Evolutionary conservation across 1,140 invertebrate genomes (phyloP).

Genomic region (Nebria ingens): DNA sequence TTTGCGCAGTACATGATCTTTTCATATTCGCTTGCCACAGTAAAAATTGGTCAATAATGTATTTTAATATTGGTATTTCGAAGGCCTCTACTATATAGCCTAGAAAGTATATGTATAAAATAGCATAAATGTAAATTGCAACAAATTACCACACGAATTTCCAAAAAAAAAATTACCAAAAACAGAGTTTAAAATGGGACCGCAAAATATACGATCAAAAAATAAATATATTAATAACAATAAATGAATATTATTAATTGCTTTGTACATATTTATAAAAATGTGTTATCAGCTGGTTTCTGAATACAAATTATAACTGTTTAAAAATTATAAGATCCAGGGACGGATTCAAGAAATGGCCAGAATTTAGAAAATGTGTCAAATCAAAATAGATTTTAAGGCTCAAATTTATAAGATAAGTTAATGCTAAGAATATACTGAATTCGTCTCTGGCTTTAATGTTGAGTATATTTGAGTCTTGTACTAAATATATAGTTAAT

Average conservation of each 20-base stretch:
- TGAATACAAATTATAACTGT: conserved; percentile 5
- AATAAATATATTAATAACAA: not conserved
- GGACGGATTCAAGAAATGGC: too few species aligned
- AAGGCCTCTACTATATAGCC: too few species aligned
- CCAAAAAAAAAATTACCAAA: not conserved
- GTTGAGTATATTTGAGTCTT: too few species aligned
- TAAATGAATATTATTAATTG: not conserved
- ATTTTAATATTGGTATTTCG: too few species aligned
- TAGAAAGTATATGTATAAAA: too few species aligned
- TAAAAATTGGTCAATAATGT: too few species aligned
- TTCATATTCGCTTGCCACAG: too few species aligned
- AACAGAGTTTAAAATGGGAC: conserved; percentile 4
- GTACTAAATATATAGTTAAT: not conserved
- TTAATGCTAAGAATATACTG: not conserved
- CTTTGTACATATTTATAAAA: not conserved
- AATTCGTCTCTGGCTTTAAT: too few species aligned
- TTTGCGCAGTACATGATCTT: too few species aligned
- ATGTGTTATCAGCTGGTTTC: conserved; percentile 7
- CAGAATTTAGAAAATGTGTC: too few species aligned
- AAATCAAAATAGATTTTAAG: not conserved
- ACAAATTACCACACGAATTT: not conserved
- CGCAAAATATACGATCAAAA: not conserved
- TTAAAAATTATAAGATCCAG: too few species aligned
- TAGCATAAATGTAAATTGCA: not conserved
- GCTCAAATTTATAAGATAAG: not conserved